phyloP scores from a whole-genome alignment of 2,113 vertebrate species.

The Triplophysa rosa region DNA sequence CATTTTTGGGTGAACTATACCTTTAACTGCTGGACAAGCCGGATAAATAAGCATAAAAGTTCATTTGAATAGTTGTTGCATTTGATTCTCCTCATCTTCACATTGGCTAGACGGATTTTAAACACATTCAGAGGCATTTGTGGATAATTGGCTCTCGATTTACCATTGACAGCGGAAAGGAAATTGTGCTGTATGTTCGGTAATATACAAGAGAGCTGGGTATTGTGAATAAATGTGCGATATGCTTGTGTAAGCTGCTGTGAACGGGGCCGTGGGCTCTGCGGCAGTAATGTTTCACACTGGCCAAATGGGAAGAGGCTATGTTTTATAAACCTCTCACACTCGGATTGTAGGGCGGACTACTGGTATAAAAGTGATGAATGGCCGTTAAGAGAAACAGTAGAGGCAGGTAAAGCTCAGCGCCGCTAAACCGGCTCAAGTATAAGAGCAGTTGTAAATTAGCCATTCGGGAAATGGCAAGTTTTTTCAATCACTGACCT shows the following conservation, averaged over 20 bases:
- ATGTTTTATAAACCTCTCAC: constrained; percentile 41
- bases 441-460: constrained; percentile 37
- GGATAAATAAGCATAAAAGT: no score
- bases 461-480: constrained; percentile 32
- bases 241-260: constrained; percentile 11
- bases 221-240: constrained; percentile 6
- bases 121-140: no score
- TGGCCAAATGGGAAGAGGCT: background rate
- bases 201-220: background rate
- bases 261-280: background rate
- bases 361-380: constrained; percentile 47
- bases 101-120: no score
- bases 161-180: background rate
- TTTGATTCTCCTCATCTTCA: no score
- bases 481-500: constrained; percentile 55
- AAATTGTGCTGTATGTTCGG: background rate
- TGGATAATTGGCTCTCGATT: background rate
- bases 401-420: constrained; percentile 43
- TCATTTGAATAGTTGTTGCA: no score
- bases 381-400: constrained; percentile 31
- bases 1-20: no score
- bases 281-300: constrained; percentile 21
- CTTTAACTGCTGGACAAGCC: no score
- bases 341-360: constrained; percentile 1
- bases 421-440: constrained; percentile 23